phyloP scores from a whole-genome alignment of 2,888 invertebrate species.

The Leucophenga maculata region DNA sequence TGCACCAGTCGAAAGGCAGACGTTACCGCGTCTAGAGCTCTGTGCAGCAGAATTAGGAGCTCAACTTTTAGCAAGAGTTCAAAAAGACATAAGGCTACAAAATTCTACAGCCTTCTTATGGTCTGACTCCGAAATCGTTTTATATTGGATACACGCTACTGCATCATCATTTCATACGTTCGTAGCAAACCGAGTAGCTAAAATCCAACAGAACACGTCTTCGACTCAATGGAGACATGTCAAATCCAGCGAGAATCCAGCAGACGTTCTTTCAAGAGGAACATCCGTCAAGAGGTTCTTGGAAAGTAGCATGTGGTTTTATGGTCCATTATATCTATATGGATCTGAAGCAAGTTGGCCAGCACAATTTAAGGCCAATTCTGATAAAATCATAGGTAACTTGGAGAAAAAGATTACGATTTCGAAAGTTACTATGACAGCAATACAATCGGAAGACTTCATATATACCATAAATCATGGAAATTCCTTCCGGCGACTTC shows the following conservation, averaged over 20 bases:
- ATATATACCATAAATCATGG: too few species aligned
- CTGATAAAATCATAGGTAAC: too few species aligned
- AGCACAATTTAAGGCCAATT: too few species aligned
- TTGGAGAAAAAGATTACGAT: too few species aligned
- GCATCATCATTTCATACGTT: neutral
- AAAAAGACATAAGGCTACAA: neutral
- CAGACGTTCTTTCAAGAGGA: conserved; percentile 9
- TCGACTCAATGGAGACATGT: conserved; percentile 21
- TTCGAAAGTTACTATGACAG: too few species aligned
- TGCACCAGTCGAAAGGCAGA: neutral
- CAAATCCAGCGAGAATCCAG: conserved; percentile 16
- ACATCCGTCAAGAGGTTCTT: conserved; percentile 44
- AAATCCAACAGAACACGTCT: neutral
- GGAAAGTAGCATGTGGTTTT: conserved; percentile 37
- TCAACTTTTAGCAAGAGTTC: neutral
- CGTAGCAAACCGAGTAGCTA: neutral
- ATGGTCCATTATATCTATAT: too few species aligned
- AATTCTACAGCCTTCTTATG: neutral
- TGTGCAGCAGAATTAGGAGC: conserved; percentile 2
- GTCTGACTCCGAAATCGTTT: neutral
- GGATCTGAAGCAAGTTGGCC: neutral
- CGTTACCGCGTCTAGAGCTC: neutral
- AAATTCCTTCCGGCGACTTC: too few species aligned
- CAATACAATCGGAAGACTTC: too few species aligned
- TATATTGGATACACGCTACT: neutral